A percentile compares a stretch with the other conserved stretches of the same genome.
Evolutionary conservation across 2,113 vertebrate species (phyloP).

Genomic region (Rhynchomys soricoides): DNA sequence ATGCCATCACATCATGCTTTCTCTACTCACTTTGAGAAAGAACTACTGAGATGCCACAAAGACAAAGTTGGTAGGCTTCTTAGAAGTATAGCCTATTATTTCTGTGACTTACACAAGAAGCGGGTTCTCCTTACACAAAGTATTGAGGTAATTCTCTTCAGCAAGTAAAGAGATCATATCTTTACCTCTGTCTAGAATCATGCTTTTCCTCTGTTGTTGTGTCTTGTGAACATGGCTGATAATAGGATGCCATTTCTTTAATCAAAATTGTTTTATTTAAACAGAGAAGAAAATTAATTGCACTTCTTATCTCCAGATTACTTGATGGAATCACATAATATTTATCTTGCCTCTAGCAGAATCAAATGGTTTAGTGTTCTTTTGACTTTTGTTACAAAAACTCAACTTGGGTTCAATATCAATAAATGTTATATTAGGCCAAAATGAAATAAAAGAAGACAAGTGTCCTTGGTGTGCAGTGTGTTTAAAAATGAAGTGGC

Average conservation of each 20-base stretch:
- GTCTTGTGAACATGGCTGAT: background rate
- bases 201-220: background rate
- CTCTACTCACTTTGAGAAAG: constrained; percentile 22
- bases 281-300: background rate
- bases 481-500: constrained; percentile 8
- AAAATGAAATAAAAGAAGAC: background rate
- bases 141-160: background rate
- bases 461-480: background rate
- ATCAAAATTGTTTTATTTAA: constrained; percentile 40
- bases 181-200: background rate
- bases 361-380: background rate
- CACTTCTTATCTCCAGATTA: background rate
- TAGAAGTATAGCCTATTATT: background rate
- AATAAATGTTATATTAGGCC: background rate
- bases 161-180: background rate
- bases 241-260: background rate
- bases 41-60: background rate
- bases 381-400: constrained; percentile 41
- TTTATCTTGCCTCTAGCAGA: background rate
- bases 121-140: background rate
- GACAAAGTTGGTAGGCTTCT: background rate
- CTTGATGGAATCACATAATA: background rate
- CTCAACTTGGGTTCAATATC: background rate
- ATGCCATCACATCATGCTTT: background rate
- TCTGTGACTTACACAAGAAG: background rate